These are phyloP conservation scores for Halotydeus destructor DNA, from an alignment of 1,140 invertebrate species.

Conservation along the genomic window DNA sequence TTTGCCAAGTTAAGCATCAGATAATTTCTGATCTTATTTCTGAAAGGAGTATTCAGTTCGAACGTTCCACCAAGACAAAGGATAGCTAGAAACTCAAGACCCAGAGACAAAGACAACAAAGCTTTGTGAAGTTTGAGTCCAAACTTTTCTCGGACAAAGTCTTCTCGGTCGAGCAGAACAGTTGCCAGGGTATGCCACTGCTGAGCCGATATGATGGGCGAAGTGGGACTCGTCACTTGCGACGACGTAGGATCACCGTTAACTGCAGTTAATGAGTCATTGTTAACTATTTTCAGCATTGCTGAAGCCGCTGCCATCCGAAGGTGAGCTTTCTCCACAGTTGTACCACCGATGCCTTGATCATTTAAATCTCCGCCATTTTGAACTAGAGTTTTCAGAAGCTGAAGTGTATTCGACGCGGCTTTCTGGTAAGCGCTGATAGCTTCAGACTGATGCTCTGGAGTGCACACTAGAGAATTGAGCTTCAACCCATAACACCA, in stretches of 20 bases:
- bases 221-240: conserved; percentile 5
- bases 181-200: conserved; percentile 14
- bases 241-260: conserved; percentile 6
- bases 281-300: conserved; percentile 49
- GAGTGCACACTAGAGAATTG: conserved; percentile 9
- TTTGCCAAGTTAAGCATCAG: conserved; percentile 68
- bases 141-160: conserved; percentile 58
- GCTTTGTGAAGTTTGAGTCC: conserved; percentile 78
- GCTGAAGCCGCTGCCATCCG: conserved; percentile 72
- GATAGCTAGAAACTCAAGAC: conserved; percentile 89
- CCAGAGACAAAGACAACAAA: conserved; percentile 32
- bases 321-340: conserved; percentile 66
- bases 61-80: conserved; percentile 51
- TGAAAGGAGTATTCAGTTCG: conserved; percentile 11
- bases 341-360: conserved; percentile 29
- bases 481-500: conserved; percentile 75
- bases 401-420: conserved; percentile 47
- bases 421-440: conserved; percentile 11
- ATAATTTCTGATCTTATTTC: conserved; percentile 12
- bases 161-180: conserved; percentile 8
- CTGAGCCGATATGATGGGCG: conserved; percentile 8
- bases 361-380: conserved; percentile 63
- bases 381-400: conserved; percentile 68
- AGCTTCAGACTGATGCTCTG: conserved; percentile 11
- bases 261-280: conserved; percentile 11